A percentile compares a stretch with the other conserved stretches of the same genome.
phyloP scores from a whole-genome alignment of 1,140 invertebrate species.

The Lordiphosa collinella region DNA sequence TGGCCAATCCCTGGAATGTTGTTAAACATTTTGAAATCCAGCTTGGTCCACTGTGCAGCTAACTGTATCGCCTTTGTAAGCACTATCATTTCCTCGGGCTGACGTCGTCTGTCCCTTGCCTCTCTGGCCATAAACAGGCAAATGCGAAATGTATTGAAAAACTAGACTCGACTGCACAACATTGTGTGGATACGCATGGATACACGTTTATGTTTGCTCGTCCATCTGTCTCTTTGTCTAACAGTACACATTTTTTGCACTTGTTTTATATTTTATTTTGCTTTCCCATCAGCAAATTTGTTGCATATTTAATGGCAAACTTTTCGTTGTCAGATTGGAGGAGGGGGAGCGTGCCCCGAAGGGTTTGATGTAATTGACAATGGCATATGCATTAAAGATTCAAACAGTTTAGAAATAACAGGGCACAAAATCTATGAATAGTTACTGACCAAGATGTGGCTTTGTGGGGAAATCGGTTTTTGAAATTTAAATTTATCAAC shows the following conservation, averaged over 20 bases:
- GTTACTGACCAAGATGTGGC: not conserved
- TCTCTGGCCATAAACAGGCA: constrained; percentile 37
- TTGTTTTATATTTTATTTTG: constrained; percentile 8
- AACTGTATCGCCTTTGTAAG: not conserved
- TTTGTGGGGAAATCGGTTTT: not conserved
- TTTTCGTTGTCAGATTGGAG: constrained; percentile 19
- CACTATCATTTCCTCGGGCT: not conserved
- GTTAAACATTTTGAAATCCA: too few species aligned
- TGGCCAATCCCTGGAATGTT: too few species aligned
- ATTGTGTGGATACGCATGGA: constrained; percentile 36
- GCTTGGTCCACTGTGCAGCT: not conserved
- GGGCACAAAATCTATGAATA: constrained; percentile 17
- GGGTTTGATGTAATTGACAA: constrained; percentile 28
- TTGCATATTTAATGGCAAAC: constrained; percentile 45
- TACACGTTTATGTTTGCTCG: constrained; percentile 19
- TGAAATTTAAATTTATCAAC: too few species aligned
- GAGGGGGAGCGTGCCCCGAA: not conserved
- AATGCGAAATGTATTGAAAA: constrained; percentile 38
- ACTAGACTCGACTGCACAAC: constrained; percentile 3
- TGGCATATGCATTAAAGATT: constrained; percentile 42
- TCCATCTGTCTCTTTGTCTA: constrained; percentile 11
- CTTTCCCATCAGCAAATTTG: constrained; percentile 35
- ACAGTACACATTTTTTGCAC: constrained; percentile 14
- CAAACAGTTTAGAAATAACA: constrained; percentile 24
- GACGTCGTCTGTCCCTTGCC: not conserved